Percentiles rank a stretch among this genome's conserved stretches.
Conservation (phyloP, 2,113 vertebrate species). For the Notarius quadriscutis region DNA sequence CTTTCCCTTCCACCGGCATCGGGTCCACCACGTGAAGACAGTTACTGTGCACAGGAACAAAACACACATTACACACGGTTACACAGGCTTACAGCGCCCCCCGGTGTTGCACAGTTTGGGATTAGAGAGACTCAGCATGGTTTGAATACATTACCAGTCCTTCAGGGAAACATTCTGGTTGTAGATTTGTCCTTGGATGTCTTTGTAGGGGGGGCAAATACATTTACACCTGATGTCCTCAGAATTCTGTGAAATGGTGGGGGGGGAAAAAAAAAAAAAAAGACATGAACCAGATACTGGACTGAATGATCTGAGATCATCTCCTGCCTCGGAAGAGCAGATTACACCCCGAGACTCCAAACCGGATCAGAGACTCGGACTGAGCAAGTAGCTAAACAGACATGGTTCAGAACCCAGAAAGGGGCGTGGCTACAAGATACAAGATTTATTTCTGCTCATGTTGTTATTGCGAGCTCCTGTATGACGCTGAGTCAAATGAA, state of each 20-base stretch:
- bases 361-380: not conserved
- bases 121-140: not conserved
- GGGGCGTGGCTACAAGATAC: not conserved
- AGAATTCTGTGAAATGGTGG: slow-evolving; percentile 78
- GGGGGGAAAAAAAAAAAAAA: not conserved
- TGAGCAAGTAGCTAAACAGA: not conserved
- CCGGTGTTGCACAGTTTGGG: not conserved
- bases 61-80: not conserved
- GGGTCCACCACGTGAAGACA: slow-evolving; percentile 95
- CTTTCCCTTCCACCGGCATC: slow-evolving; percentile 92
- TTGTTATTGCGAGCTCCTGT: not conserved
- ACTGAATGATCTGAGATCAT: not conserved
- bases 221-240: slow-evolving; percentile 96
- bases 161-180: slow-evolving; percentile 97
- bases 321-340: not conserved
- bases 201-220: slow-evolving; percentile 97
- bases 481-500: not conserved
- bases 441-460: not conserved
- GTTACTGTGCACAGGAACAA: slow-evolving; percentile 66
- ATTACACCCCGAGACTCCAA: not conserved
- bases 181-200: slow-evolving; percentile 86
- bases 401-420: not conserved
- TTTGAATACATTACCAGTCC: slow-evolving; percentile 83
- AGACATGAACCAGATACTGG: not conserved
- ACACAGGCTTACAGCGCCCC: not conserved